Base-by-base conservation (phyloP, 2,888 invertebrate species). In the Arrhopalites spinosus region DNA sequence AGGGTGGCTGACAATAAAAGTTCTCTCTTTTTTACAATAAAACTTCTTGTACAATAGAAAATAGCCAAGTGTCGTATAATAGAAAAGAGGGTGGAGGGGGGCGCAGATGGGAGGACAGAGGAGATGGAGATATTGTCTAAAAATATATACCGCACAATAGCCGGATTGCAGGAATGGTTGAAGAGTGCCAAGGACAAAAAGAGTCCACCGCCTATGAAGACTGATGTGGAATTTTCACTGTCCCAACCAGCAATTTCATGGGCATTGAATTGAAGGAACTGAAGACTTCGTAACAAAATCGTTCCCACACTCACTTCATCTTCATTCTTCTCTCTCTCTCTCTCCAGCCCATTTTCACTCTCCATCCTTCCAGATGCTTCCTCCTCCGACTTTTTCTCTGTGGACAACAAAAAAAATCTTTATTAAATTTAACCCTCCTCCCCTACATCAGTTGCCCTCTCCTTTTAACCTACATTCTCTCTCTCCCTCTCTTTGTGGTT, bases 141-240 rank as follows among this genome's bases (percentile, higher is more conserved):
- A 63, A 29, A 15, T 67, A 43, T 30, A 27, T 85, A 92, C 92
- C 92, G 90, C 61, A 91, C 90, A 0, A 92, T 90, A 11, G 91
- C 90, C 0, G 93, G 92, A 85, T 91, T 91, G 84, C 94, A 94
- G 82, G 92, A 92, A 84, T 94, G 94, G 86, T 94, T 94, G 85
- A 93, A 93, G 63, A 93, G 88, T 0, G 93, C 90, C 0, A 91
- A 92, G 0, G 91, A 91, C 0, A 91, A 90, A 84, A 92, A 94
- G 45, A 94, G 83, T 86, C 86, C 79, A 76, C 80, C 78, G 15
- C 77, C 77, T 29, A 79, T 20, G 59, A 75, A 77, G 13, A 71
- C 59, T 1, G 79, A 79, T 56, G 77, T 76, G 59, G 27, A 63
- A 47, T 67, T 45, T 70, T 78, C 77, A 53, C 75, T 70, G 71